These are phyloP conservation scores for Capra hircus DNA, from an alignment of 2,113 vertebrate genomes.

Conservation along the genomic window DNA sequence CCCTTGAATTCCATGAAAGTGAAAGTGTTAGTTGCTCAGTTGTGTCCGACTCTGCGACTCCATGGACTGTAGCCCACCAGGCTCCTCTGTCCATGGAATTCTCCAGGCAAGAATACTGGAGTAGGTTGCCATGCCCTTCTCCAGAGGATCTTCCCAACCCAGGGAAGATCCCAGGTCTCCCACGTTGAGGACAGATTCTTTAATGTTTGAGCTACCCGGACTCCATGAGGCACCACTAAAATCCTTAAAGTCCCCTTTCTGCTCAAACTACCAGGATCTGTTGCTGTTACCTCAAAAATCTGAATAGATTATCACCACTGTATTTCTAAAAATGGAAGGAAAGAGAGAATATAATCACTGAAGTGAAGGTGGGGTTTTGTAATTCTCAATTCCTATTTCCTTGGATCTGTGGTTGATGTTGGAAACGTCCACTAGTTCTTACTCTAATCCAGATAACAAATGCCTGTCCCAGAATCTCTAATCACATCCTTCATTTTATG, in stretches of 20 bases:
- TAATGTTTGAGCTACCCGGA: neutral
- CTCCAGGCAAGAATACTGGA: neutral
- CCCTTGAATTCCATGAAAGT: neutral
- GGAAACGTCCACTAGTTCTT: neutral
- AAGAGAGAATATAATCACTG: neutral
- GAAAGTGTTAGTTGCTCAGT: neutral
- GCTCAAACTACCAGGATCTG: neutral
- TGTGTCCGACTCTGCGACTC: accelerated
- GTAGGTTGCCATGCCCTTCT: neutral
- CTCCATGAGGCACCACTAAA: neutral
- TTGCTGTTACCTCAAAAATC: neutral
- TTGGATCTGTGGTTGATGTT: neutral
- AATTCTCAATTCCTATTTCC: neutral
- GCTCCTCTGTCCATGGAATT: neutral
- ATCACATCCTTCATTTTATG: neutral
- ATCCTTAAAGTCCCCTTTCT: neutral
- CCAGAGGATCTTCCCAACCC: neutral
- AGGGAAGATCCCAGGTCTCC: neutral
- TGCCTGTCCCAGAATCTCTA: neutral
- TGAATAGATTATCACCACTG: neutral
- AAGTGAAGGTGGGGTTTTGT: neutral
- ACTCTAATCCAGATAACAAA: neutral
- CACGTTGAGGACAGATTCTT: accelerated
- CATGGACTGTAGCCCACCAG: neutral
- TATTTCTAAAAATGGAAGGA: neutral